A percentile compares a stretch with the other conserved stretches of the same genome.
These are phyloP conservation scores for Aspidoscelis tigris DNA, from an alignment of 2,113 vertebrate species.

Conservation along the genomic window DNA sequence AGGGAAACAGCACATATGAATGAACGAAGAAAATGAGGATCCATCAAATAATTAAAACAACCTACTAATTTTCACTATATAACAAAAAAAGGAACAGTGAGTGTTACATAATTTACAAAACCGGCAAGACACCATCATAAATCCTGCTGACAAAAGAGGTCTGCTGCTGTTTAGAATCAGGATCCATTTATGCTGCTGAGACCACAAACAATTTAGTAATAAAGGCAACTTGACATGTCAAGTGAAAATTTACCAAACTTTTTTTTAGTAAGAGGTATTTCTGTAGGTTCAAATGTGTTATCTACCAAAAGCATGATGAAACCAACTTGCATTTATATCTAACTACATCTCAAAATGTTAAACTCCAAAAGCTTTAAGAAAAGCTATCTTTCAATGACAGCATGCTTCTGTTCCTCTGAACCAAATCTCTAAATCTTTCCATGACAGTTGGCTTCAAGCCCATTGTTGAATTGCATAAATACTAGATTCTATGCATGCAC, in stretches of 20 bases:
- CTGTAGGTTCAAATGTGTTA: conserved; percentile 17
- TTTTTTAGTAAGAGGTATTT: conserved; percentile 35
- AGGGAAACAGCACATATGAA: conserved; percentile 21
- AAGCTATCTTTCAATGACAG: not conserved
- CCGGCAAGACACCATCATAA: conserved; percentile 72
- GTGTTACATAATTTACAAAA: conserved; percentile 78
- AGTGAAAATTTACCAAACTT: conserved; percentile 46
- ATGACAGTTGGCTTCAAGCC: conserved; percentile 36
- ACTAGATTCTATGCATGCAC: conserved; percentile 37
- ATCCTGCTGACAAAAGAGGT: conserved; percentile 68
- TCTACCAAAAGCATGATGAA: conserved; percentile 1
- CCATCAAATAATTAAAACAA: conserved; percentile 77
- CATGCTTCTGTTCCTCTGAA: conserved; percentile 38
- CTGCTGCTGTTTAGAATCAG: conserved; percentile 59
- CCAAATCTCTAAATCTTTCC: conserved; percentile 28
- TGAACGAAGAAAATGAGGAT: conserved; percentile 59
- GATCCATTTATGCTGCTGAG: conserved; percentile 59
- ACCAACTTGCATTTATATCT: conserved; percentile 27
- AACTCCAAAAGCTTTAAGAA: conserved; percentile 33
- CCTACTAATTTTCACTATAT: conserved; percentile 73
- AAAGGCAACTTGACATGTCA: conserved; percentile 11
- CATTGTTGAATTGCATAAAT: conserved; percentile 44
- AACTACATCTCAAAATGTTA: conserved; percentile 36
- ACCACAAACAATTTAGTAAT: conserved; percentile 63
- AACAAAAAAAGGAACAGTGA: conserved; percentile 69